Evolutionary conservation across 2,888 invertebrate species (phyloP).

Genomic region (Plagiodera versicolora): DNA sequence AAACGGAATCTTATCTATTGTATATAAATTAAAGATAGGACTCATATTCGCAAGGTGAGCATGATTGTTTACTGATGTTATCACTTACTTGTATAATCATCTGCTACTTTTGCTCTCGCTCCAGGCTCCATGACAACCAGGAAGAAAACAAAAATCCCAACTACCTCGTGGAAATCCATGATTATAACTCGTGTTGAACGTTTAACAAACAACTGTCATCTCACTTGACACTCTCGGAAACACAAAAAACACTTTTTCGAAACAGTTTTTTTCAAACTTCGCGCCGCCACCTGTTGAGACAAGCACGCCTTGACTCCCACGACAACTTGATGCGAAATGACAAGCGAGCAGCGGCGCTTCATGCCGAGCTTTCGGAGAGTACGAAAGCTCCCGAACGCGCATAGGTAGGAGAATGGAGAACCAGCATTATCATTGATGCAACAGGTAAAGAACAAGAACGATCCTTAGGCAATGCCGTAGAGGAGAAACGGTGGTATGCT

Average conservation of each 20-base stretch:
- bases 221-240: not conserved
- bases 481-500: not conserved
- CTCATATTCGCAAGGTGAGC: no score
- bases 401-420: not conserved
- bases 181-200: not conserved
- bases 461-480: not conserved
- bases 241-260: constrained; percentile 9
- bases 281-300: constrained; percentile 38
- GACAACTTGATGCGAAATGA: constrained; percentile 35
- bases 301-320: constrained; percentile 30
- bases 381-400: not conserved
- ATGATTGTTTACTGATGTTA: not conserved
- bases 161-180: not conserved
- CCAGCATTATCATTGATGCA: not conserved
- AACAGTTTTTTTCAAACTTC: constrained; percentile 31
- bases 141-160: not conserved
- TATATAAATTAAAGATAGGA: no score
- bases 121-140: not conserved
- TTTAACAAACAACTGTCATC: not conserved
- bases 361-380: constrained; percentile 10
- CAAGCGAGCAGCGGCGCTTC: constrained; percentile 29
- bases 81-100: not conserved
- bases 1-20: no score
- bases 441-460: not conserved
- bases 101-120: not conserved